Conservation (phyloP, 2,888 invertebrate species). For the Nebria salina region DNA sequence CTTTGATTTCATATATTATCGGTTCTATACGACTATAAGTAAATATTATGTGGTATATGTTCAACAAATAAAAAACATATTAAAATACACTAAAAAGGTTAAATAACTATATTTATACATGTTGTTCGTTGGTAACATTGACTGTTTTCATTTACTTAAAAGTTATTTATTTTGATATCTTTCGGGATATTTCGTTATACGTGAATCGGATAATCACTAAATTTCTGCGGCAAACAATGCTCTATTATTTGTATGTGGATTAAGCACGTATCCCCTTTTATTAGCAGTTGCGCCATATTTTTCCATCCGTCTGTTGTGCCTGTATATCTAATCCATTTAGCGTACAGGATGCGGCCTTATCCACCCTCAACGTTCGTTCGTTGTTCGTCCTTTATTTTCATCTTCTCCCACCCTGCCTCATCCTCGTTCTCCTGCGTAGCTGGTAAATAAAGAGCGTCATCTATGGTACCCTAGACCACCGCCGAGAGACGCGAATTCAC, state of each 20-base stretch:
- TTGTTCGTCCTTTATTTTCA: conserved; percentile 2
- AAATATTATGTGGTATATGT: not conserved
- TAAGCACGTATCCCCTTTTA: conserved; percentile 59
- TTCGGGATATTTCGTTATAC: conserved; percentile 21
- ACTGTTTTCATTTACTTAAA: too few species aligned
- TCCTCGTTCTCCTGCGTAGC: not conserved
- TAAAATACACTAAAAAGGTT: not conserved
- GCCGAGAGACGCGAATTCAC: conserved; percentile 1
- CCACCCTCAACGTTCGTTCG: conserved; percentile 15
- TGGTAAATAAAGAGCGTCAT: conserved; percentile 16
- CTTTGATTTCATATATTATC: conserved; percentile 3
- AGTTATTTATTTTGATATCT: not conserved
- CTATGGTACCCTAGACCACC: conserved; percentile 13
- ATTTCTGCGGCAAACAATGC: conserved; percentile 43
- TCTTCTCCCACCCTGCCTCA: not conserved
- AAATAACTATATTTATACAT: too few species aligned
- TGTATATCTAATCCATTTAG: conserved; percentile 52
- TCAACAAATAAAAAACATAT: not conserved
- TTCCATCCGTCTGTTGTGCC: conserved; percentile 58
- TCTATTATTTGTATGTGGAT: conserved; percentile 50
- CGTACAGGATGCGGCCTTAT: conserved; percentile 15
- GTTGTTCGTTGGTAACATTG: too few species aligned
- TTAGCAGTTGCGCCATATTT: conserved; percentile 60
- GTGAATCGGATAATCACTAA: conserved; percentile 42
- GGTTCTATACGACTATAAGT: not conserved